phyloP scores from a whole-genome alignment of 1,140 invertebrate species.

The Psix sp. region DNA sequence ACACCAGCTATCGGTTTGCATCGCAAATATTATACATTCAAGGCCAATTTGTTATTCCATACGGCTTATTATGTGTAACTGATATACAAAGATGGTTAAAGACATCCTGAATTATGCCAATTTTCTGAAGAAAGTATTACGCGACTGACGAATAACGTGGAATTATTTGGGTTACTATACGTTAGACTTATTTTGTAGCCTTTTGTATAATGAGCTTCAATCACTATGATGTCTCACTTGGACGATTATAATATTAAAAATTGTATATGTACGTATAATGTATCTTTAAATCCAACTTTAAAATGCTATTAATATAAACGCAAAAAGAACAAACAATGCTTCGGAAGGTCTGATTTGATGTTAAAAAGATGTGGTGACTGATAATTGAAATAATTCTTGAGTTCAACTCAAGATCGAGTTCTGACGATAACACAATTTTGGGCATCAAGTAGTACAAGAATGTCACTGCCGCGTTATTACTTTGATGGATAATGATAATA shows the following conservation, averaged over 20 bases:
- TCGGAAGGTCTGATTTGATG: too few relatives aligned
- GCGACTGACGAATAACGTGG: slow-evolving; percentile 7
- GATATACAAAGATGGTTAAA: slow-evolving; percentile 22
- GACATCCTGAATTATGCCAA: slow-evolving; percentile 13
- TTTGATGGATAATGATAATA: slow-evolving; percentile 34
- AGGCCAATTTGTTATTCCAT: slow-evolving; percentile 40
- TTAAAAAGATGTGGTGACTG: too few relatives aligned
- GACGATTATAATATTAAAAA: too few relatives aligned
- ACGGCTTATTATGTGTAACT: slow-evolving; percentile 31
- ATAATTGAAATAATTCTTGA: too few relatives aligned
- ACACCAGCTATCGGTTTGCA: slow-evolving; percentile 11
- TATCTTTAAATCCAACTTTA: too few relatives aligned
- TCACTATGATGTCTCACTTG: too few relatives aligned
- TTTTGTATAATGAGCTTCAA: too few relatives aligned
- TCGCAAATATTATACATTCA: slow-evolving; percentile 42
- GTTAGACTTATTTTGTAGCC: not conserved
- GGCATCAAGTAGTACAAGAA: slow-evolving; percentile 32
- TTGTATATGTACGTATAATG: too few relatives aligned
- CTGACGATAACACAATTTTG: not conserved
- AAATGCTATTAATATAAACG: too few relatives aligned
- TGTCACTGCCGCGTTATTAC: slow-evolving; percentile 26
- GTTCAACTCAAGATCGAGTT: not conserved
- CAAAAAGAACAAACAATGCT: too few relatives aligned
- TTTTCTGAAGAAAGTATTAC: slow-evolving; percentile 28
- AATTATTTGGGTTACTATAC: slow-evolving; percentile 7